phyloP scores from a whole-genome alignment of 2,888 invertebrate genomes.

The Muscina levida region DNA sequence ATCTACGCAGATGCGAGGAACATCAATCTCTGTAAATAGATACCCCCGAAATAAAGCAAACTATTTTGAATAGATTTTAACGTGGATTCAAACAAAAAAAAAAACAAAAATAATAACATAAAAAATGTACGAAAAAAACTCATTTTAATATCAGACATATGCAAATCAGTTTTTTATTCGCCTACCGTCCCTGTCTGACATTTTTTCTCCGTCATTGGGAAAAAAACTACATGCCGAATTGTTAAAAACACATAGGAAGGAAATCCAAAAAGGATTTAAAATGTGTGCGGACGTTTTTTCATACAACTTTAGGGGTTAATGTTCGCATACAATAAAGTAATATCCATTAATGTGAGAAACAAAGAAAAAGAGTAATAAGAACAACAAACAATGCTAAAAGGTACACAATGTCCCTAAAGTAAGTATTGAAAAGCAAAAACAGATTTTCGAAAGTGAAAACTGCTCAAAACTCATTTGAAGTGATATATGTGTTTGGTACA shows the following conservation, averaged over 20 bases:
- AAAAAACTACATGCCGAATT: conserved; percentile 66
- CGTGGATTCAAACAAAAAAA: conserved; percentile 58
- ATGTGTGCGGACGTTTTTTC: conserved; percentile 40
- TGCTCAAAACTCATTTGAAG: neutral
- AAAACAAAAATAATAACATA: conserved; percentile 33
- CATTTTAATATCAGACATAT: conserved; percentile 61
- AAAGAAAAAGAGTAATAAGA: conserved; percentile 34
- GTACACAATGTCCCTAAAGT: conserved; percentile 20
- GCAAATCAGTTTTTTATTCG: conserved; percentile 60
- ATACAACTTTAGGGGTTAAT: conserved; percentile 59
- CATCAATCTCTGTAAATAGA: conserved; percentile 78
- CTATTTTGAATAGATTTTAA: conserved; percentile 61
- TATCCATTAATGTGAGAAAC: conserved; percentile 60
- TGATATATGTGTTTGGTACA: neutral
- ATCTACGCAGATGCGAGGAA: conserved; percentile 76
- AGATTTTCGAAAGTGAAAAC: conserved; percentile 36
- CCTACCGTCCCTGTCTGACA: conserved; percentile 6
- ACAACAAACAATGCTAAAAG: conserved; percentile 42
- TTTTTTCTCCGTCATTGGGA: conserved; percentile 71
- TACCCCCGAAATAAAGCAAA: conserved; percentile 66
- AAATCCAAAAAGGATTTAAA: conserved; percentile 51
- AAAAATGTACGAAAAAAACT: conserved; percentile 39
- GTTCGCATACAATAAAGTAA: conserved; percentile 44
- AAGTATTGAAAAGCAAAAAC: neutral
- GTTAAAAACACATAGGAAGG: conserved; percentile 45